Percentiles rank a stretch among this genome's conserved stretches.
Conservation (phyloP, 1,140 invertebrate genomes). For the Drosophila funebris region DNA sequence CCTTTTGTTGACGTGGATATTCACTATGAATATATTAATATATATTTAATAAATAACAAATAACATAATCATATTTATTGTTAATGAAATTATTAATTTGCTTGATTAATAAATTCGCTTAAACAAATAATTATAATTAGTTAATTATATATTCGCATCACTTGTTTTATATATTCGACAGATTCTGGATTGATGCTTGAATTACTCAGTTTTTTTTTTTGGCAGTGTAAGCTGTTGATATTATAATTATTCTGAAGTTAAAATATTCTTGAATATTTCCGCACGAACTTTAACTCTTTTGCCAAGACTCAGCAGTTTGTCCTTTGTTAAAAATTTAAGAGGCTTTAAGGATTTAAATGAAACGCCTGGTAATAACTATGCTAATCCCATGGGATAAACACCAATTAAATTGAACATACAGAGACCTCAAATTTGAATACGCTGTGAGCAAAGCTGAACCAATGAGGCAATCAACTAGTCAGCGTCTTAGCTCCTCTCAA, state of each 20-base stretch:
- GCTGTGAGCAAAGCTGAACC: neutral
- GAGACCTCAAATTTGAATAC: slow-evolving; percentile 19
- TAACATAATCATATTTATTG: no score
- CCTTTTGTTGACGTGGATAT: no score
- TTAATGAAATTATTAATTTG: no score
- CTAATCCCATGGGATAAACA: neutral
- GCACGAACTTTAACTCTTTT: neutral
- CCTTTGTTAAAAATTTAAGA: neutral
- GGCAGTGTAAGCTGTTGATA: neutral
- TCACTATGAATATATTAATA: no score
- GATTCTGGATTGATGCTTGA: no score
- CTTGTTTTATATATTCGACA: no score
- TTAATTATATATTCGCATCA: no score
- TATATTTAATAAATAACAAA: no score
- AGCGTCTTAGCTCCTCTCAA: slow-evolving; percentile 6
- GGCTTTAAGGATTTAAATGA: neutral
- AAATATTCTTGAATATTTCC: neutral
- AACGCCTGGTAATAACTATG: neutral
- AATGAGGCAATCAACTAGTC: neutral
- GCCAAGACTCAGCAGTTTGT: neutral
- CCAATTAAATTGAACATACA: slow-evolving; percentile 3
- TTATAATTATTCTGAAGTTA: neutral
- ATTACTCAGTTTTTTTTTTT: no score
- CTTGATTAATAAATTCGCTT: no score
- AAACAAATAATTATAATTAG: no score